phyloP scores from a whole-genome alignment of 2,797 vertebrate species.

The Natrix natrix region DNA sequence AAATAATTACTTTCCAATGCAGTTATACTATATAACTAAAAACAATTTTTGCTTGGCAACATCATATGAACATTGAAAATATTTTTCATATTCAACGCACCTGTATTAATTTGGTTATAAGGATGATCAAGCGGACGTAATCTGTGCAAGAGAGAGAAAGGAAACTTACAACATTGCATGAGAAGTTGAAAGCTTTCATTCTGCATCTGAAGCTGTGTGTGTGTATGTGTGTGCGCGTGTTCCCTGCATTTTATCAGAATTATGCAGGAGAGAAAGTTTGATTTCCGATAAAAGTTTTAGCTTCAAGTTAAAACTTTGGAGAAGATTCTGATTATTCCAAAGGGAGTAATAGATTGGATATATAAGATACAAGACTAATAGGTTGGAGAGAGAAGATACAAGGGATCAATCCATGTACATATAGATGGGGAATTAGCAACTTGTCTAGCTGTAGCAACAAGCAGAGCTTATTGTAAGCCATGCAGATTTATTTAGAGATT shows the following conservation, averaged over 20 bases:
- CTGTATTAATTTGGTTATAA: constrained; percentile 3
- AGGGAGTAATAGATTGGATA: constrained; percentile 13
- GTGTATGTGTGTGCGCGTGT: not conserved
- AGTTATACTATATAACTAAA: not conserved
- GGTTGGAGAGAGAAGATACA: not conserved
- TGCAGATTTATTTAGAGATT: not conserved
- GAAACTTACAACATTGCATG: constrained; percentile 28
- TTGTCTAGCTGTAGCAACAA: not conserved
- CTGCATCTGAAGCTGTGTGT: constrained; percentile 22
- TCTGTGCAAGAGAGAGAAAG: constrained; percentile 29
- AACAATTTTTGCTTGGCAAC: constrained; percentile 5
- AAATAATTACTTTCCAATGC: not conserved
- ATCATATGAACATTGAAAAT: not conserved
- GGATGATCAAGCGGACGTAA: constrained; percentile 18
- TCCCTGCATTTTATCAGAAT: constrained; percentile 30
- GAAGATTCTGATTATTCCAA: not conserved
- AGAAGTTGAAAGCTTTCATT: constrained; percentile 4
- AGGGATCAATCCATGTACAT: constrained; percentile 28
- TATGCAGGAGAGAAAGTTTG: constrained; percentile 9
- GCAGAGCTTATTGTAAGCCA: not conserved
- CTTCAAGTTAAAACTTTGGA: constrained; percentile 21
- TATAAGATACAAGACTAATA: not conserved
- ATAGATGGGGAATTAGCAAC: not conserved
- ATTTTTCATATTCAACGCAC: not conserved
- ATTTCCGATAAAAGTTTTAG: constrained; percentile 30